These are phyloP conservation scores for Falco concolor DNA, from an alignment of 2,797 vertebrate species.

Conservation along the genomic window DNA sequence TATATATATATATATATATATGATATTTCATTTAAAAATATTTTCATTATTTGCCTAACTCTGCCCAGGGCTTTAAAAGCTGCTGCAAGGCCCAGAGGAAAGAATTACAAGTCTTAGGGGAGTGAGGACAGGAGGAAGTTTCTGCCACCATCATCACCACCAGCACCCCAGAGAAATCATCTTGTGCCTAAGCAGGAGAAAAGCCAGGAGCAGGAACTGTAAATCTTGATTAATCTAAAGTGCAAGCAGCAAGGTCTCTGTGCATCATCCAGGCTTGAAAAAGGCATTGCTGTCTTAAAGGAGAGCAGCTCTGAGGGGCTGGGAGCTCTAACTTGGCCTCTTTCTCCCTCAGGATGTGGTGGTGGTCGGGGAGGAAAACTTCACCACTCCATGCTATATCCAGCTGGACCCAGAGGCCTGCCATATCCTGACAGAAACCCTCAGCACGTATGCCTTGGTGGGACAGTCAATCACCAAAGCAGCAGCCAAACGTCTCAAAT, in stretches of 20 bases:
- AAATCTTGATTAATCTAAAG: background rate
- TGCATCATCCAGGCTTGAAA: background rate
- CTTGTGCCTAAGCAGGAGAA: background rate
- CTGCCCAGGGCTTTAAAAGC: background rate
- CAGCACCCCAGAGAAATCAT: background rate
- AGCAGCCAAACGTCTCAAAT: conserved; percentile 90
- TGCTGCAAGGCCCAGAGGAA: background rate
- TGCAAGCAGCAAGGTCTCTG: background rate
- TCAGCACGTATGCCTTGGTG: conserved; percentile 89
- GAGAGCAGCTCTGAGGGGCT: background rate
- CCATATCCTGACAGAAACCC: conserved; percentile 94
- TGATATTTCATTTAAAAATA: background rate
- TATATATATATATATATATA: too few species aligned
- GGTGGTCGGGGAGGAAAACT: conserved; percentile 93
- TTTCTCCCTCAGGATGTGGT: conserved; percentile 85
- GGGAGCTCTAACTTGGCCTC: background rate
- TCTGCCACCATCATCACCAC: background rate
- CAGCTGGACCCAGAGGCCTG: conserved; percentile 93
- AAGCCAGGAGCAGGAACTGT: background rate
- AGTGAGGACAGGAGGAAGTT: background rate
- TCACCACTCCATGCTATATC: conserved; percentile 94
- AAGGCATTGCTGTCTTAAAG: background rate
- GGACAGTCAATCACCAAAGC: conserved; percentile 89
- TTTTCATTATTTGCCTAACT: background rate
- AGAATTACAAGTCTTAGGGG: background rate